These are phyloP conservation scores for Cryptus armator DNA, from an alignment of 2,888 invertebrate species.

Conservation along the genomic window DNA sequence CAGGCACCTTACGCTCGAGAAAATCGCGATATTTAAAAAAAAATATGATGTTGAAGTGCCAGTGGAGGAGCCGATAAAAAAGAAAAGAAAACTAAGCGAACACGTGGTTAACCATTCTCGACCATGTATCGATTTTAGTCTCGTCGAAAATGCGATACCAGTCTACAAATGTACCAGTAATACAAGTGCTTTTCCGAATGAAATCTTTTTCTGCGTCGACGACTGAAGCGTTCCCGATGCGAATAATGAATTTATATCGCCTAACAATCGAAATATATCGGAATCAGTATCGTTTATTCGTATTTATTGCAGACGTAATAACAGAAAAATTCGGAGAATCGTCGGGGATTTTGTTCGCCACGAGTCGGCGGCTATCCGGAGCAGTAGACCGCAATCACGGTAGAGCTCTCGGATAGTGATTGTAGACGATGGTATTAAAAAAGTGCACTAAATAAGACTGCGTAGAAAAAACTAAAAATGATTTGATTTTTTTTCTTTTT, in stretches of 20 bases:
- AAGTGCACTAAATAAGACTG: no score
- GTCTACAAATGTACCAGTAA: not conserved
- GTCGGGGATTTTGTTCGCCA: not conserved
- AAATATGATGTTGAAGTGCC: not conserved
- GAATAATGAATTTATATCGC: not conserved
- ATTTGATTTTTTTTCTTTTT: no score
- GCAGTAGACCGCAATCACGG: constrained; percentile 1
- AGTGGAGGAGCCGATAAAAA: not conserved
- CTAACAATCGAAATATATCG: not conserved
- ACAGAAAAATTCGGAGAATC: not conserved
- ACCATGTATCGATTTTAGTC: not conserved
- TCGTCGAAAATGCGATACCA: not conserved
- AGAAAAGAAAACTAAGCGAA: not conserved
- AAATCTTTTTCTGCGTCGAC: no score
- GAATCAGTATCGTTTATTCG: not conserved
- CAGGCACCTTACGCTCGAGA: not conserved
- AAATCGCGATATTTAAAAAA: constrained; percentile 1
- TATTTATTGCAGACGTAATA: not conserved
- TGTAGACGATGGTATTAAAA: no score
- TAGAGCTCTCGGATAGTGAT: not conserved
- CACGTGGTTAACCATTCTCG: not conserved
- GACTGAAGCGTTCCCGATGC: not conserved
- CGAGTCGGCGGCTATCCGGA: not conserved
- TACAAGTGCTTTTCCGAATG: not conserved
- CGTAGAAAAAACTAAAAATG: no score